phyloP scores from a whole-genome alignment of 1,140 invertebrate species.

The Mizuhopecten yessoensis region DNA sequence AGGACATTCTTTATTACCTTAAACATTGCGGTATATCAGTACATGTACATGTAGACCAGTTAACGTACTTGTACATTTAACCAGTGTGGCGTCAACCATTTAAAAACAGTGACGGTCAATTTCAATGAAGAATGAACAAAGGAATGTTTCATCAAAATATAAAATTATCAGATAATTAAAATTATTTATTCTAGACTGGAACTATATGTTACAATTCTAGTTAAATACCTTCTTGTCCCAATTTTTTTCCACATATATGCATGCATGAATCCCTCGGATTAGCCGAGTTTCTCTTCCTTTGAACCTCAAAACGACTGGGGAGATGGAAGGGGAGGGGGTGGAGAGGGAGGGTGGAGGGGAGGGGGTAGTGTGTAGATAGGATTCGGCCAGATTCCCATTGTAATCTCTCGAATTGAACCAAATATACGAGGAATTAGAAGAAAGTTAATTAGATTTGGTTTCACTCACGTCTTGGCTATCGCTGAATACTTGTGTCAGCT shows the following conservation, averaged over 20 bases:
- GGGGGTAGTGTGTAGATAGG: neutral
- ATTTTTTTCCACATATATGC: conserved; percentile 3
- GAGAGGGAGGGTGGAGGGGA: neutral
- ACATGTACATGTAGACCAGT: neutral
- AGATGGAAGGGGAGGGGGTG: neutral
- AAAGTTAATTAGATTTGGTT: neutral
- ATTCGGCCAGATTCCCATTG: conserved; percentile 10
- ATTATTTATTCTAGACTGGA: neutral
- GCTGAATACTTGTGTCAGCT: no score
- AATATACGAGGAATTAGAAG: neutral
- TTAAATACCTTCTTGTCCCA: neutral
- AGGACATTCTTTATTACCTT: neutral
- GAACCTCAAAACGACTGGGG: neutral
- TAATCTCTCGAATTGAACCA: neutral
- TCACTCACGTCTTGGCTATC: neutral
- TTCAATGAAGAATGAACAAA: neutral
- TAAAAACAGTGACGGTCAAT: neutral
- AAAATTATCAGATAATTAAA: conserved; percentile 36
- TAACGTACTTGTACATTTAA: neutral
- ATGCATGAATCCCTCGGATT: neutral
- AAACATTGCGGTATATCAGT: no score
- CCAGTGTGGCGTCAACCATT: neutral
- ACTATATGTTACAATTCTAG: neutral
- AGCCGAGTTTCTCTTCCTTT: neutral
- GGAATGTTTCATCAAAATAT: conserved; percentile 33